Evolutionary conservation across 2,113 vertebrate species (phyloP).

Genomic region (Taxidea taxus): DNA sequence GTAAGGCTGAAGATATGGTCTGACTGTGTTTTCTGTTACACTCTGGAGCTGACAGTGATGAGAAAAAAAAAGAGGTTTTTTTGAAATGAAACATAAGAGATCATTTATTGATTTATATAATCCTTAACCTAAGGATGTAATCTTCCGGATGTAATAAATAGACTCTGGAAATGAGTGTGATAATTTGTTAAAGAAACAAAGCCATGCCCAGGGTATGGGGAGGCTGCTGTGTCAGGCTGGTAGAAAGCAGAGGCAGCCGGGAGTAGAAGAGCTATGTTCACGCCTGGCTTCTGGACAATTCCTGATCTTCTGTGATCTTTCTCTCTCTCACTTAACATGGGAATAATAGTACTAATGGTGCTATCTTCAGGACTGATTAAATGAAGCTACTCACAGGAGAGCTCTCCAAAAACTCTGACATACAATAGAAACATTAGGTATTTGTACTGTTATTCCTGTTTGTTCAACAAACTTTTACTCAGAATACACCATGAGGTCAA

Average conservation of each 20-base stretch:
- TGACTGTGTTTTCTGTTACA: background rate
- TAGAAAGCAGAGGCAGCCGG: background rate
- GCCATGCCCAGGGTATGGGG: background rate
- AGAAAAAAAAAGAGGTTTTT: background rate
- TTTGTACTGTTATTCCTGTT: background rate
- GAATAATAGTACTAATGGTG: background rate
- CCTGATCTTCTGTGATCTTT: background rate
- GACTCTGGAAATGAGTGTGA: background rate
- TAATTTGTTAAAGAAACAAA: background rate
- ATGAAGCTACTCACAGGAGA: background rate
- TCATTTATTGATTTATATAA: background rate
- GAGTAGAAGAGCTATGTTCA: background rate
- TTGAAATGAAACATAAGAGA: background rate
- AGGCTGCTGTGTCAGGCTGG: no score
- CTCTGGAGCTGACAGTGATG: background rate
- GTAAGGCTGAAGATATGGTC: background rate
- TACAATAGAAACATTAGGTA: background rate
- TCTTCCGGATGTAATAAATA: background rate
- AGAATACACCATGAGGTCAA: background rate
- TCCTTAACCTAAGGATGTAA: constrained; percentile 20
- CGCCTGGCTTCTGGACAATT: background rate
- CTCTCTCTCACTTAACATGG: background rate
- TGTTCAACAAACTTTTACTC: background rate
- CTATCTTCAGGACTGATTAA: background rate
- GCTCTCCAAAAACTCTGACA: background rate